A percentile compares a stretch with the other conserved stretches of the same genome.
These are phyloP conservation scores for Dendrolimus punctatus DNA, from an alignment of 1,140 invertebrate species.

Conservation along the genomic window DNA sequence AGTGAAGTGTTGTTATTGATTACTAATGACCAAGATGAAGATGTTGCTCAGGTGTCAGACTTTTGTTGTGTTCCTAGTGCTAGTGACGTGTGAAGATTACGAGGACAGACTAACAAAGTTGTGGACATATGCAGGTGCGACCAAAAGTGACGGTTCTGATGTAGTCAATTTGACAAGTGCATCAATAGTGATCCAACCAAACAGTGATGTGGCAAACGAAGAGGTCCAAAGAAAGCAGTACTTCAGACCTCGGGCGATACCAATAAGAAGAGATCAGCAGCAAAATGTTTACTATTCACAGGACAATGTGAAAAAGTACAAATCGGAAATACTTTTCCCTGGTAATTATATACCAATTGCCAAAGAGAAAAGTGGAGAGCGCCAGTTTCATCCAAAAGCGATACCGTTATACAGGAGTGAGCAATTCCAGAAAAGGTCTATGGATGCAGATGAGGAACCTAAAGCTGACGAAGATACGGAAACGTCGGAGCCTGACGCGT, in stretches of 20 bases:
- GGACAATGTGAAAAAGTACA: constrained; percentile 37
- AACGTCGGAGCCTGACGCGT: constrained; percentile 34
- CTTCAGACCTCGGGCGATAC: constrained; percentile 49
- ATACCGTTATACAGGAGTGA: constrained; percentile 50
- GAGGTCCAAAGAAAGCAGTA: constrained; percentile 30
- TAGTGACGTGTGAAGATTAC: constrained; percentile 30
- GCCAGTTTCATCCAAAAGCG: constrained; percentile 38
- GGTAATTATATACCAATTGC: constrained; percentile 64
- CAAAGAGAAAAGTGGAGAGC: constrained; percentile 51
- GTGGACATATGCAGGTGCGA: constrained; percentile 32
- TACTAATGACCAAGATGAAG: constrained; percentile 28
- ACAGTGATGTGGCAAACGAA: constrained; percentile 17
- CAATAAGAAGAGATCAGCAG: constrained; percentile 28
- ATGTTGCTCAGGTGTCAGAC: constrained; percentile 20
- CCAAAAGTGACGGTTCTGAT: constrained; percentile 35
- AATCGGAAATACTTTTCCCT: constrained; percentile 57
- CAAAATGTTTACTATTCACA: constrained; percentile 42
- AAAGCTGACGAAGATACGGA: constrained; percentile 40
- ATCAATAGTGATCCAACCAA: constrained; percentile 38
- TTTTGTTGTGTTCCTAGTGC: constrained; percentile 34
- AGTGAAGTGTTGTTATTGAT: constrained; percentile 39
- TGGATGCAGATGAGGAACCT: constrained; percentile 37
- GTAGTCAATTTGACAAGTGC: constrained; percentile 47
- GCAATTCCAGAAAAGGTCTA: constrained; percentile 43
- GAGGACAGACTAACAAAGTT: constrained; percentile 44